phyloP scores from a whole-genome alignment of 2,113 vertebrate species.

The Rhegmatorhina hoffmannsi region DNA sequence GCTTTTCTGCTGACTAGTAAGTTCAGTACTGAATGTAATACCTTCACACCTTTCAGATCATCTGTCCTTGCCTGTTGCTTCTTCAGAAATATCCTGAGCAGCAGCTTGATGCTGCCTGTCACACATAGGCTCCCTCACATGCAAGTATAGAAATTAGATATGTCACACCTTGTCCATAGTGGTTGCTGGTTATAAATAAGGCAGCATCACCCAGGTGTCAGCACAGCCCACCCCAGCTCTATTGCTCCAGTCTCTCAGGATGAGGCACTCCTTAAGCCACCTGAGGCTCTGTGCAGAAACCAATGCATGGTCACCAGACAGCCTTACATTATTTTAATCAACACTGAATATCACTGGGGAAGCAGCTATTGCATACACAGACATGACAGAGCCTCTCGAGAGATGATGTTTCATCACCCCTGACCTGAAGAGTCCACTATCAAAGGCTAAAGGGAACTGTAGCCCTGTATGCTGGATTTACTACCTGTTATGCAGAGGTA shows the following conservation, averaged over 20 bases:
- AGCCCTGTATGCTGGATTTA: neutral
- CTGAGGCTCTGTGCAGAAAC: neutral
- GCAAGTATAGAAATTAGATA: neutral
- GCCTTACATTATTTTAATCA: neutral
- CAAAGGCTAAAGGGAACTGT: neutral
- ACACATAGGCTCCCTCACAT: neutral
- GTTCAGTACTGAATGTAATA: neutral
- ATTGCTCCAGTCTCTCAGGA: neutral
- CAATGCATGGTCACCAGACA: neutral
- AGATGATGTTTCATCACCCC: neutral
- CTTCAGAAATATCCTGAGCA: neutral
- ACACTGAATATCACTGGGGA: neutral
- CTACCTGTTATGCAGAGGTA: neutral
- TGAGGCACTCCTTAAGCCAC: neutral
- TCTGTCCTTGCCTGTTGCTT: neutral
- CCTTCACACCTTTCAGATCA: neutral
- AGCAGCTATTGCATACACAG: neutral
- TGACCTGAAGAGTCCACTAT: neutral
- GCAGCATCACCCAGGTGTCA: neutral
- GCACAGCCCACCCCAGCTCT: neutral
- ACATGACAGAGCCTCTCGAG: neutral
- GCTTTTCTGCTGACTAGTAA: neutral
- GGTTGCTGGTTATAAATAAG: neutral
- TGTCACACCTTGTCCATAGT: neutral
- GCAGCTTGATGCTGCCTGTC: neutral